Conservation (phyloP, 2,888 invertebrate species). For the Bruchidius siliquastri region DNA sequence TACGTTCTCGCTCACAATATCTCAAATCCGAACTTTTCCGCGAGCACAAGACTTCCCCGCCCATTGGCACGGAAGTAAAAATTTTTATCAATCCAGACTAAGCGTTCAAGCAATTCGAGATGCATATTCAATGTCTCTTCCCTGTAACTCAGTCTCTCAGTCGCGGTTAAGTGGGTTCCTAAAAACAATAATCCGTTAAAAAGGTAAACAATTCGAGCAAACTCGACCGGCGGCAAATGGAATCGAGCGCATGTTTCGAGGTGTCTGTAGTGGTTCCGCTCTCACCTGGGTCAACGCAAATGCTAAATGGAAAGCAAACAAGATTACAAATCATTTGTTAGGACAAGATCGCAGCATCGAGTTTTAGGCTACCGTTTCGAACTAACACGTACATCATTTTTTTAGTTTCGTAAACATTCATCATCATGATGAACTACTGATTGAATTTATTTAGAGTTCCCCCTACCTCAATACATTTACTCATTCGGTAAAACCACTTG, state of each 20-base stretch:
- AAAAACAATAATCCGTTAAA: constrained; percentile 41
- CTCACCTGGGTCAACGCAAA: constrained; percentile 16
- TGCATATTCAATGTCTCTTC: background rate
- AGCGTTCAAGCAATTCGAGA: no score
- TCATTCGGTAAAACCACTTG: no score
- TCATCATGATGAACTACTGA: no score
- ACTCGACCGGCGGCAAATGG: constrained; percentile 45
- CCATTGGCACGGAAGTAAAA: no score
- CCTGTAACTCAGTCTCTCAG: background rate
- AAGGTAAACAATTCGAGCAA: constrained; percentile 35
- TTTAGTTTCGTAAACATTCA: background rate
- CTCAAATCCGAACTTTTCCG: no score
- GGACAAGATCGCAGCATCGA: background rate
- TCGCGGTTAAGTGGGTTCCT: constrained; percentile 13
- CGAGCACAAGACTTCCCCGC: no score
- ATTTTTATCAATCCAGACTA: no score
- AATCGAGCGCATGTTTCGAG: constrained; percentile 36
- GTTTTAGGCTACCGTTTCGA: background rate
- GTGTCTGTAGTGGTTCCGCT: constrained; percentile 29
- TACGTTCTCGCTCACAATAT: no score
- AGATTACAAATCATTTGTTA: background rate
- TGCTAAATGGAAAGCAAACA: background rate
- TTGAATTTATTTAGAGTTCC: no score
- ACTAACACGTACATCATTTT: background rate
- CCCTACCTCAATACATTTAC: no score